Percentiles rank a stretch among this genome's conserved stretches.
phyloP scores from a whole-genome alignment of 2,888 invertebrate genomes.

The Tipula unca region DNA sequence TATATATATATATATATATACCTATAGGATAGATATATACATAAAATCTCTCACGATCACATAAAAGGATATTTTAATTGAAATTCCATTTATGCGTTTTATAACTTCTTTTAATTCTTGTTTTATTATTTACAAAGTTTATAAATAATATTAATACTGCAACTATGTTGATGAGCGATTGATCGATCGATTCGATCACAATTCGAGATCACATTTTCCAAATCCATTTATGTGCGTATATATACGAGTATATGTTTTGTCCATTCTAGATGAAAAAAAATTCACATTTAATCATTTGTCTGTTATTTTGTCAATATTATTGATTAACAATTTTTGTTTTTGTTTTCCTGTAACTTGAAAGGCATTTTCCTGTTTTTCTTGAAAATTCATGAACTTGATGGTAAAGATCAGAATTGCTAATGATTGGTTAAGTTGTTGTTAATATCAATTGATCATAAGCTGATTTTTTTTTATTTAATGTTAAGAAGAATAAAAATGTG shows the following conservation, averaged over 20 bases:
- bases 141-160: background rate
- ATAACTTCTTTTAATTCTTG: background rate
- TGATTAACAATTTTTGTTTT: slow-evolving; percentile 14
- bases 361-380: background rate
- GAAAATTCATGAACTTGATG: background rate
- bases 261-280: slow-evolving; percentile 4
- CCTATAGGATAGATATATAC: background rate
- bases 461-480: background rate
- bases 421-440: slow-evolving; percentile 14
- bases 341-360: background rate
- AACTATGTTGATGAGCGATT: background rate
- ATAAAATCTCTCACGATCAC: slow-evolving; percentile 14
- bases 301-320: slow-evolving; percentile 19
- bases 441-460: background rate
- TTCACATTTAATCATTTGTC: slow-evolving; percentile 15
- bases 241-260: no score
- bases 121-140: background rate
- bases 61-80: slow-evolving; percentile 17
- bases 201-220: slow-evolving; percentile 8
- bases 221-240: background rate
- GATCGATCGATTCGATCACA: slow-evolving; percentile 14
- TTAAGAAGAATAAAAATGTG: background rate
- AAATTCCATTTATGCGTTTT: background rate
- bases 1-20: background rate
- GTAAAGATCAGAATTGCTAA: slow-evolving; percentile 14